Base-by-base conservation (phyloP, 2,797 vertebrate genomes). In the Avahi laniger region DNA sequence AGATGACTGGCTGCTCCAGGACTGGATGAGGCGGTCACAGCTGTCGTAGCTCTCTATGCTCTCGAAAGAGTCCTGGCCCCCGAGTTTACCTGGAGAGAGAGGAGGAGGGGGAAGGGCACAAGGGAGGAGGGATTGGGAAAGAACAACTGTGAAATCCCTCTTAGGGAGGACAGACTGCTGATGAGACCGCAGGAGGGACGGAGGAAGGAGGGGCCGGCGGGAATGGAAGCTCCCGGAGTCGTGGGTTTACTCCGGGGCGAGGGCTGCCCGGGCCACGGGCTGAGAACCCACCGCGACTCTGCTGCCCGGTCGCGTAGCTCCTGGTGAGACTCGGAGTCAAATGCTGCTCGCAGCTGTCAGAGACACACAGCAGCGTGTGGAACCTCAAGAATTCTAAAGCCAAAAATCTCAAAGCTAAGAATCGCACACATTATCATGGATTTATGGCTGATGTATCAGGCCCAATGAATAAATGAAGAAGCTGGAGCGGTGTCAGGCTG, bases 11-110 rank as follows among this genome's bases (percentile, higher is more conserved):
- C 99, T 99, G 98, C 99, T 99, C 99, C 99, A 99, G 24, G 99
- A 99, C 98, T 99, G 99, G 0, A 99, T 99, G 98, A 99, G 98
- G 14, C 99, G 99, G 97, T 99, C 99, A 0, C 99, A 99, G 98
- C 99, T 99, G 97, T 99, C 99, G 1, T 99, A 99, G 98, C 99
- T 99, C 98, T 99, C 99, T 15, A 99, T 99, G 99, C 99, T 99
- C 98, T 99, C 99, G 5, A 99, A 99, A 52, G 99, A 99, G 98
- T 99, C 99, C 98, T 99, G 99, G 90, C 99, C 99, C 0, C 99
- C 99, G 18, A 99, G 99, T 93, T 99, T 99, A 97, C 99, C 99
- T 99, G 98, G 57, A 7, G 59, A 88, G 89, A 46, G 43, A 94
- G 89, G 96, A 97, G 79, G 90, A 86, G 92, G 75, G 7, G 93